These are phyloP conservation scores for Bombus superbus DNA, from an alignment of 1,140 invertebrate genomes.

Conservation along the genomic window DNA sequence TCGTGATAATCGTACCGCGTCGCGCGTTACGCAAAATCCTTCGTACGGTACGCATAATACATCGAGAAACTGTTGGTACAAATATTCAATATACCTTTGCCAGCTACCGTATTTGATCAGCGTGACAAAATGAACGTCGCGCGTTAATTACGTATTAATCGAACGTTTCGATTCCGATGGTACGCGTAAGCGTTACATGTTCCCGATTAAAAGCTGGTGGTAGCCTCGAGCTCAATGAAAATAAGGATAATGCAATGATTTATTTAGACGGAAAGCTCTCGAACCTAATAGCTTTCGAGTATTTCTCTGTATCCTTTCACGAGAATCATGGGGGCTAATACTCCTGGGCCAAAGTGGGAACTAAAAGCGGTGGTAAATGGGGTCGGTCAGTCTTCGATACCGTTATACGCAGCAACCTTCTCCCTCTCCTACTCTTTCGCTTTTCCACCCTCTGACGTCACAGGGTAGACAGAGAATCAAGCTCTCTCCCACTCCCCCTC, in stretches of 20 bases:
- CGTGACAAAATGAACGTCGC: too few species aligned
- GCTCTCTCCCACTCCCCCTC: background rate
- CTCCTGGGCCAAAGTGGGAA: slow-evolving; percentile 26
- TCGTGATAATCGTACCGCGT: too few species aligned
- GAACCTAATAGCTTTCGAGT: background rate
- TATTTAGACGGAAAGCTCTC: background rate
- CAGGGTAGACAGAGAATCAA: slow-evolving; percentile 42
- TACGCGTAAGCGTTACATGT: too few species aligned
- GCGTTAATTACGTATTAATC: too few species aligned
- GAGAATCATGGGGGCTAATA: slow-evolving; percentile 23
- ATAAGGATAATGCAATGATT: background rate
- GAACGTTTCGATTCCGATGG: too few species aligned
- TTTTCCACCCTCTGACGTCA: slow-evolving; percentile 41
- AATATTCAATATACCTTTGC: too few species aligned
- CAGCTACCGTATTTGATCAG: background rate
- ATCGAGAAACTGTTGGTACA: too few species aligned
- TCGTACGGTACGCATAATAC: too few species aligned
- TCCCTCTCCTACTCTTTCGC: background rate
- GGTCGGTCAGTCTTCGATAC: slow-evolving; percentile 45
- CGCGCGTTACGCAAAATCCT: too few species aligned
- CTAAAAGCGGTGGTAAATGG: slow-evolving; percentile 50
- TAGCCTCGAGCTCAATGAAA: background rate
- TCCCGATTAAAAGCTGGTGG: too few species aligned
- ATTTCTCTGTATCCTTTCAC: slow-evolving; percentile 25
- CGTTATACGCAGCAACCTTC: slow-evolving; percentile 31